Percentiles rank a stretch among this genome's conserved stretches.
Conservation (phyloP, 2,888 invertebrate genomes). For the Strigamia crassipes region DNA sequence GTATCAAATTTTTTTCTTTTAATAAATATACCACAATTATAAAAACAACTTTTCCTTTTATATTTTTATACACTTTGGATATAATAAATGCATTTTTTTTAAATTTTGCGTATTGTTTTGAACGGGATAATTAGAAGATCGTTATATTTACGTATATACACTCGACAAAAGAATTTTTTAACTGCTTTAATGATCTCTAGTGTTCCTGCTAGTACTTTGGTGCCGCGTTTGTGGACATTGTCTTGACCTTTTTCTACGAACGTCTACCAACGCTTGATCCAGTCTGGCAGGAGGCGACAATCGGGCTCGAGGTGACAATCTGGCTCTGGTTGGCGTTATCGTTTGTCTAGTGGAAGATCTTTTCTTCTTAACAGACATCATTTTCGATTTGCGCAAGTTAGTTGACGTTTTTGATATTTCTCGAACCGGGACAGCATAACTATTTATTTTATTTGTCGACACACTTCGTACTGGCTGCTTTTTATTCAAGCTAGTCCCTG, state of each 20-base stretch:
- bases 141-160: neutral
- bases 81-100: neutral
- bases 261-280: neutral
- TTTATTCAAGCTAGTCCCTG: neutral
- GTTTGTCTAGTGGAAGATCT: neutral
- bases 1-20: neutral
- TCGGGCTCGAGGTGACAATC: neutral
- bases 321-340: neutral
- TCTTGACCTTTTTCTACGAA: neutral
- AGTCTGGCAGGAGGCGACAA: neutral
- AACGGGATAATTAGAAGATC: neutral
- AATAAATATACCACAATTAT: neutral
- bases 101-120: neutral
- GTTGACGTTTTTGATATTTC: slow-evolving; percentile 13
- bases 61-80: neutral
- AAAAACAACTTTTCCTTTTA: neutral
- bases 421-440: neutral
- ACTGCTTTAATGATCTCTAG: neutral
- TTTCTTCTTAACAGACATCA: neutral
- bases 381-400: neutral
- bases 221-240: neutral
- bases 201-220: neutral
- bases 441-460: neutral
- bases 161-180: neutral
- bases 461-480: neutral